Conservation (phyloP, 2,888 invertebrate species). For the Conomelus anceps region DNA sequence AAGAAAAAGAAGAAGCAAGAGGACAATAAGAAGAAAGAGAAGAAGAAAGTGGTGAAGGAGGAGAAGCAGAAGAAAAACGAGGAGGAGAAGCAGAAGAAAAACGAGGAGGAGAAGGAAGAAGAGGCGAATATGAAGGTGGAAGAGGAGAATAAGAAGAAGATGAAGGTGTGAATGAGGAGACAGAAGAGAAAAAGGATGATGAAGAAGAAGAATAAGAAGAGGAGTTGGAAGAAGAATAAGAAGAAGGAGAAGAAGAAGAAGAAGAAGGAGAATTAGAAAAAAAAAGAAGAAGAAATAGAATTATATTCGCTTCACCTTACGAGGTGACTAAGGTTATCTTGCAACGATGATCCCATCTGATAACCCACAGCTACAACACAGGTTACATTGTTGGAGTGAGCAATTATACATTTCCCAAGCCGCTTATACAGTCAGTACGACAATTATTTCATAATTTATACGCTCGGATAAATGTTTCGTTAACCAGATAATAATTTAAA, state of each 20-base stretch:
- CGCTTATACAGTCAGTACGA: not conserved
- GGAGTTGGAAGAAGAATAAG: conserved; percentile 29
- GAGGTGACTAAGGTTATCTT: not conserved
- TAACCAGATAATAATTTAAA: no score
- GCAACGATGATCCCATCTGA: not conserved
- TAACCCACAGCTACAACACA: not conserved
- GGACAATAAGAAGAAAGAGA: not conserved
- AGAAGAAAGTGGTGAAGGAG: not conserved
- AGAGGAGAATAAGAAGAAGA: not conserved
- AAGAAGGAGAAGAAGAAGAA: not conserved
- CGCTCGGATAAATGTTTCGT: not conserved
- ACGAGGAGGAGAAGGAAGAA: not conserved
- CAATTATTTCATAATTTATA: not conserved
- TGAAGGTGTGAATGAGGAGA: not conserved
- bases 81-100: not conserved
- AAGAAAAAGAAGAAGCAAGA: not conserved
- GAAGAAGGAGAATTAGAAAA: not conserved
- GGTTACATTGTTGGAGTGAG: not conserved
- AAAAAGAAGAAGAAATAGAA: not conserved
- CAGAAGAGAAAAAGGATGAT: conserved; percentile 13
- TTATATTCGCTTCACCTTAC: not conserved
- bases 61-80: not conserved
- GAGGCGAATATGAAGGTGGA: not conserved
- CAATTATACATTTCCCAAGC: not conserved
- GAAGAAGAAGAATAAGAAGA: conserved; percentile 29